These are phyloP conservation scores for Heliconius sara DNA, from an alignment of 2,888 invertebrate species.

Conservation along the genomic window DNA sequence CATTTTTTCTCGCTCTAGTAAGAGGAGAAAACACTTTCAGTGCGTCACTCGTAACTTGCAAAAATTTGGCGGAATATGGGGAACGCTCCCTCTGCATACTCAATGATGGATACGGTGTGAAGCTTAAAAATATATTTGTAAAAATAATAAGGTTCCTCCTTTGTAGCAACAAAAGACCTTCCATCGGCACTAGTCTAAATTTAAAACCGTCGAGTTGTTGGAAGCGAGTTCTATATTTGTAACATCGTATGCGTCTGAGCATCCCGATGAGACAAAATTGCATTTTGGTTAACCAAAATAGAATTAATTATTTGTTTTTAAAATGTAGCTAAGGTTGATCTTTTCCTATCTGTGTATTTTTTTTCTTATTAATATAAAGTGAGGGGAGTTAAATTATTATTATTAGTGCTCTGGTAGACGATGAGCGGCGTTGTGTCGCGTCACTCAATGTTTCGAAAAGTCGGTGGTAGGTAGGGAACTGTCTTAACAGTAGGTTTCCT, in stretches of 20 bases:
- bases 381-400: background rate
- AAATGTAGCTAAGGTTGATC: background rate
- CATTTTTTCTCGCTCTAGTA: background rate
- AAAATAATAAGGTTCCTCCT: background rate
- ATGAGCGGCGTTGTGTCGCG: too few relatives aligned
- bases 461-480: too few relatives aligned
- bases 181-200: constrained; percentile 34
- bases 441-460: too few relatives aligned
- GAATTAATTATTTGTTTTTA: constrained; percentile 16
- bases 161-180: constrained; percentile 14
- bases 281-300: constrained; percentile 40
- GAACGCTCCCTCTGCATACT: too few relatives aligned
- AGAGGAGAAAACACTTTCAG: too few relatives aligned
- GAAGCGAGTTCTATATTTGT: constrained; percentile 64
- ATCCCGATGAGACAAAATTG: constrained; percentile 50
- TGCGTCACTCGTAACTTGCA: too few relatives aligned
- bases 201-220: constrained; percentile 38
- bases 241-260: constrained; percentile 67
- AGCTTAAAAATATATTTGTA: background rate
- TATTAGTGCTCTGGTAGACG: background rate
- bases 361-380: background rate
- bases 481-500: too few relatives aligned
- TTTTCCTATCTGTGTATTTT: background rate
- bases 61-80: too few relatives aligned
- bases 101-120: background rate